phyloP scores from a whole-genome alignment of 2,113 vertebrate species.

The Oncorhynchus tshawytscha region DNA sequence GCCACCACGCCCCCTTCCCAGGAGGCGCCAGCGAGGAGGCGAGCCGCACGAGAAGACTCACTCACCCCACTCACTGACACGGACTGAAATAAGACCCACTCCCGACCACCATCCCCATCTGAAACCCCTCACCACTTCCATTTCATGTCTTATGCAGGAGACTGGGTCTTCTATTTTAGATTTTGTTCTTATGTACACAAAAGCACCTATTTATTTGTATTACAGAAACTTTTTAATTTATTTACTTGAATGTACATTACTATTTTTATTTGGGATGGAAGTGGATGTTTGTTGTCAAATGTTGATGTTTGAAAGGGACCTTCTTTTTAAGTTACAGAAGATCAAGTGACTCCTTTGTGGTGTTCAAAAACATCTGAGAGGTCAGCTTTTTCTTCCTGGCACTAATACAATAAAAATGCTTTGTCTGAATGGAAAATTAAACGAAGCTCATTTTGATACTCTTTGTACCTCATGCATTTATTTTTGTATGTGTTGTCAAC shows the following conservation, averaged over 20 bases:
- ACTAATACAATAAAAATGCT: background rate
- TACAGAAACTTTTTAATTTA: constrained; percentile 38
- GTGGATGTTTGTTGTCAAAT: constrained; percentile 19
- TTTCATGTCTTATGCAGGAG: constrained; percentile 6
- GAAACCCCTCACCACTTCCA: background rate
- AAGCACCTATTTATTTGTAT: constrained; percentile 49
- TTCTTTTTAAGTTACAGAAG: background rate
- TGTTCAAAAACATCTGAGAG: background rate
- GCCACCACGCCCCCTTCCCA: background rate
- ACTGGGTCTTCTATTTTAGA: constrained; percentile 19
- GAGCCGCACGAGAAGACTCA: constrained; percentile 1
- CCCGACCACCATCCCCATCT: constrained; percentile 1
- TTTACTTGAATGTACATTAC: constrained; percentile 37
- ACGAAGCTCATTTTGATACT: constrained; percentile 5
- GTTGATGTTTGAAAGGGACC: background rate
- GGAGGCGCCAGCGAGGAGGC: constrained; percentile 23
- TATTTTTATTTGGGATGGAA: constrained; percentile 34
- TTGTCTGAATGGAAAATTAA: constrained; percentile 24
- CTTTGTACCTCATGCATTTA: background rate
- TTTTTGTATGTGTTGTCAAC: background rate
- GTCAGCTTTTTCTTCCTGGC: constrained; percentile 4
- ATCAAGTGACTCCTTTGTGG: background rate
- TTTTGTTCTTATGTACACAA: background rate
- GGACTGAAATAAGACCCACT: background rate
- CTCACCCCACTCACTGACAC: background rate